These are phyloP conservation scores for Calameuta pallipes DNA, from an alignment of 2,888 invertebrate species.

Conservation along the genomic window DNA sequence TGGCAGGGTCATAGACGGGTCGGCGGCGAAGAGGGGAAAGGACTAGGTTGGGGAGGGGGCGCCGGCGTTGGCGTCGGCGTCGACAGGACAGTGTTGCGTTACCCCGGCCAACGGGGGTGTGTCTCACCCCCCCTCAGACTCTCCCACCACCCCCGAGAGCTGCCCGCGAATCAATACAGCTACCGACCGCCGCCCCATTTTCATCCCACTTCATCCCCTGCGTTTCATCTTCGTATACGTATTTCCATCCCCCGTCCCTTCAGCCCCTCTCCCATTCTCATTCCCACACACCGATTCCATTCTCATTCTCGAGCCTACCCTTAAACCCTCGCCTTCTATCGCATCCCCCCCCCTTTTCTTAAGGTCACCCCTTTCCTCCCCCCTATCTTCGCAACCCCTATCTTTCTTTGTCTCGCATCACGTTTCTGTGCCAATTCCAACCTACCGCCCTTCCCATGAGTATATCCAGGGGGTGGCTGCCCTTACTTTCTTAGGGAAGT, in stretches of 20 bases:
- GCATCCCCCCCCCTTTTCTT: neutral
- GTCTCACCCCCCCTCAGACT: constrained; percentile 23
- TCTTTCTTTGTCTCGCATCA: neutral
- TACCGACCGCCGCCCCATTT: constrained; percentile 57
- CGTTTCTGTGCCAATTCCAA: neutral
- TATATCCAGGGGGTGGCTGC: neutral
- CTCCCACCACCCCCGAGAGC: constrained; percentile 28
- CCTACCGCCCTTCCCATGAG: neutral
- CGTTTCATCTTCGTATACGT: constrained; percentile 31
- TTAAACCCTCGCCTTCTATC: neutral
- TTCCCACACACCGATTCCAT: constrained; percentile 49
- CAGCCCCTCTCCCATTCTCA: constrained; percentile 28
- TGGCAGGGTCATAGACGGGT: neutral
- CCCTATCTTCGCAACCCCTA: neutral
- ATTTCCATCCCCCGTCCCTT: constrained; percentile 23
- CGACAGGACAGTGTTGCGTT: constrained; percentile 41
- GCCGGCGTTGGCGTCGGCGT: constrained; percentile 32
- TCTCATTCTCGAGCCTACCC: constrained; percentile 20
- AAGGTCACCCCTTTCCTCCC: neutral
- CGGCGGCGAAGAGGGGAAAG: neutral
- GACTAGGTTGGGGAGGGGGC: constrained; percentile 14
- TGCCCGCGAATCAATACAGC: constrained; percentile 65
- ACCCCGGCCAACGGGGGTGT: constrained; percentile 48
- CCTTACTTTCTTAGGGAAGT: neutral
- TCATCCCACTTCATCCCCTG: constrained; percentile 33